Percentiles rank a stretch among this genome's conserved stretches.
Evolutionary conservation across 2,888 invertebrate species (phyloP).

Genomic region (Hemicrepidius hirtus): DNA sequence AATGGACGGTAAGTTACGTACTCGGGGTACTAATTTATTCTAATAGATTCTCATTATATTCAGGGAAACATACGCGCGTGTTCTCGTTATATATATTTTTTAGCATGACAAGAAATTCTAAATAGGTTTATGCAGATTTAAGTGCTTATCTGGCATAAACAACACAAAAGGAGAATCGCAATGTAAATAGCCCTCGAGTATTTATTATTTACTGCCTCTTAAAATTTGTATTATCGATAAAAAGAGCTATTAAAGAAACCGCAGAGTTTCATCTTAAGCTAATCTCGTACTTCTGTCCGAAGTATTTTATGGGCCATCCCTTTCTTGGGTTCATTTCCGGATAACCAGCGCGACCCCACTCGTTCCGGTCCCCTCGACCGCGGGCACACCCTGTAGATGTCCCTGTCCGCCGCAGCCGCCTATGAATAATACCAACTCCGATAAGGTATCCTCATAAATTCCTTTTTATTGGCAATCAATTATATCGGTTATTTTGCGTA

Average conservation of each 20-base stretch:
- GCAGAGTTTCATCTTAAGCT: conserved; percentile 49
- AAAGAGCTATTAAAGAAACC: conserved; percentile 44
- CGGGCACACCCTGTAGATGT: conserved; percentile 63
- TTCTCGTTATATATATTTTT: conserved; percentile 3
- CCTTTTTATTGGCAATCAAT: conserved; percentile 67
- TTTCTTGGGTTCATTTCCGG: conserved; percentile 63
- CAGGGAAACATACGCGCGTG: conserved; percentile 27
- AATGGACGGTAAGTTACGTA: no score
- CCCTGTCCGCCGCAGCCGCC: conserved; percentile 64
- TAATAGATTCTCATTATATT: conserved; percentile 20
- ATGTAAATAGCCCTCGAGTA: conserved; percentile 26
- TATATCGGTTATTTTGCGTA: conserved; percentile 62
- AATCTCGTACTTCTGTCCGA: conserved; percentile 57
- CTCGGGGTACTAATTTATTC: conserved; percentile 18
- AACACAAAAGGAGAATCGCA: conserved; percentile 13
- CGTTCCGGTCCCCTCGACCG: conserved; percentile 53
- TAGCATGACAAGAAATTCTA: conserved; percentile 18
- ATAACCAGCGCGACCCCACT: conserved; percentile 51
- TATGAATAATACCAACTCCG: conserved; percentile 66
- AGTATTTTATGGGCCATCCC: conserved; percentile 63
- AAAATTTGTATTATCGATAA: conserved; percentile 34
- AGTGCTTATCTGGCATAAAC: conserved; percentile 37
- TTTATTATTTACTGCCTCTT: conserved; percentile 41
- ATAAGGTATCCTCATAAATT: conserved; percentile 65
- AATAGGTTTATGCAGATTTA: conserved; percentile 29